phyloP scores from a whole-genome alignment of 1,140 invertebrate species.

The Eriosoma lanigerum region DNA sequence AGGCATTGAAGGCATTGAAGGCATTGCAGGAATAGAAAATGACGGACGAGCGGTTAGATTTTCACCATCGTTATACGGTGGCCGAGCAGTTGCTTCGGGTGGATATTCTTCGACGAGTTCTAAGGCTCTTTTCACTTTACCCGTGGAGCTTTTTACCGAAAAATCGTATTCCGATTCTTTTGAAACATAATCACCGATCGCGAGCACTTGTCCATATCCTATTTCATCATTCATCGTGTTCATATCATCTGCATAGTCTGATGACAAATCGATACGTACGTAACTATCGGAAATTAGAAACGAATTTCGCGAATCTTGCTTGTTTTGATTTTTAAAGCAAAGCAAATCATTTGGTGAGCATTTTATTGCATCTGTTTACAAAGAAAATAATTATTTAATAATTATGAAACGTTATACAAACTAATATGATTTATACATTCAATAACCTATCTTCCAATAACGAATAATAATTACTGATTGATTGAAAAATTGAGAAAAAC shows the following conservation, averaged over 20 bases:
- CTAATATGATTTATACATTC: too few species aligned
- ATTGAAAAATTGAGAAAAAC: too few species aligned
- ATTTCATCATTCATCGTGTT: too few species aligned
- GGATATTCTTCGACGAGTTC: conserved; percentile 24
- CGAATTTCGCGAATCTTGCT: neutral
- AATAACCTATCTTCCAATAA: too few species aligned
- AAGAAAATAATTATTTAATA: too few species aligned
- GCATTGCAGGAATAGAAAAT: neutral
- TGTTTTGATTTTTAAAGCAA: neutral
- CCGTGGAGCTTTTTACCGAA: neutral
- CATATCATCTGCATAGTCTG: neutral
- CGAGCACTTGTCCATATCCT: neutral
- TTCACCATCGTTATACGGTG: neutral
- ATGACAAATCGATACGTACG: neutral
- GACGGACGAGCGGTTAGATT: neutral
- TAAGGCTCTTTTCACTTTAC: neutral
- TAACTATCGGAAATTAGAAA: neutral
- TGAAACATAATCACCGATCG: neutral
- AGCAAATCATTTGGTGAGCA: neutral
- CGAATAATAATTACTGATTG: too few species aligned
- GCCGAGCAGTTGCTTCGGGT: neutral
- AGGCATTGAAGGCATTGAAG: neutral
- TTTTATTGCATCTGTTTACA: neutral
- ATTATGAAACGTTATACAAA: too few species aligned
- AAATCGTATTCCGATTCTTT: too few species aligned